Percentiles rank a stretch among this genome's conserved stretches.
Conservation (phyloP, 2,797 vertebrate genomes). For the Cephalopachus bancanus region DNA sequence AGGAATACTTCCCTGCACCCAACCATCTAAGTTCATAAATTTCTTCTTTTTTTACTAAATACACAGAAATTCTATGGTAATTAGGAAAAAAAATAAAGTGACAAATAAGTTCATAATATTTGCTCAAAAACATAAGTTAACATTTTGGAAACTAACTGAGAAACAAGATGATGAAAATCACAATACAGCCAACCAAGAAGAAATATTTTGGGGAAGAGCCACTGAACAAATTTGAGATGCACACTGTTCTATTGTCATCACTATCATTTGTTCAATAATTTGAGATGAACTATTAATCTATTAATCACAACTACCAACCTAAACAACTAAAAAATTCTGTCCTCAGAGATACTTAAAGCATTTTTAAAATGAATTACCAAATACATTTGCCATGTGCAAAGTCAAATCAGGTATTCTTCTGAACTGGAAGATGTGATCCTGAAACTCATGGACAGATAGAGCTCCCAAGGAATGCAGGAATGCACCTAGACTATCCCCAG, state of each 20-base stretch:
- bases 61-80: not conserved
- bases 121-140: not conserved
- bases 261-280: conserved; percentile 21
- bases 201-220: not conserved
- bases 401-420: not conserved
- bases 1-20: not conserved
- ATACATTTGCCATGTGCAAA: not conserved
- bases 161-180: conserved; percentile 43
- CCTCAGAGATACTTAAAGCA: not conserved
- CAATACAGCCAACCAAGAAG: not conserved
- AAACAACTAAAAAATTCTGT: conserved; percentile 40
- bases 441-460: not conserved
- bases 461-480: not conserved
- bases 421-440: not conserved
- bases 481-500: not conserved
- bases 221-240: not conserved
- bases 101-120: conserved; percentile 9
- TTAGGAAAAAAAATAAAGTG: not conserved
- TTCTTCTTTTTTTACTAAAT: not conserved
- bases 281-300: not conserved
- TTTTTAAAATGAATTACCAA: conserved; percentile 45
- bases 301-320: not conserved
- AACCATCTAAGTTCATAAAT: not conserved
- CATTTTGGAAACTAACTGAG: not conserved
- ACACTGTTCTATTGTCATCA: not conserved